Evolutionary conservation across 1,140 invertebrate genomes (phyloP).

Genomic region (Zophobas morio): DNA sequence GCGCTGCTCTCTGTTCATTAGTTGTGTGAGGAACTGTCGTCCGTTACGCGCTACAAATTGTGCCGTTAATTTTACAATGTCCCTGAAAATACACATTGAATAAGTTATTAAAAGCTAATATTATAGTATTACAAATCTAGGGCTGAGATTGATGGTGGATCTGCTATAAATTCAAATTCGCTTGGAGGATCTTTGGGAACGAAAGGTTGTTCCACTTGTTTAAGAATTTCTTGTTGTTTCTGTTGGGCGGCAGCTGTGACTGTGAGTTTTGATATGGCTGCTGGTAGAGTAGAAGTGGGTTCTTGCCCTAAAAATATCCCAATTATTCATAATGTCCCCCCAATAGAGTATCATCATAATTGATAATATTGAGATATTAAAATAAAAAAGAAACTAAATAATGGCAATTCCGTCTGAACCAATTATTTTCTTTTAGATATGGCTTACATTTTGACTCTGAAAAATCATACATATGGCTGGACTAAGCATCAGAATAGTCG

Average conservation of each 20-base stretch:
- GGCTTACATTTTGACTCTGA: background rate
- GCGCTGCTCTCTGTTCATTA: slow-evolving; percentile 98
- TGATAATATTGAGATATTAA: too few relatives aligned
- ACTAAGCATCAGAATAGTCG: slow-evolving; percentile 53
- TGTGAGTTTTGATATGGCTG: slow-evolving; percentile 69
- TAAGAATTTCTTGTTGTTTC: slow-evolving; percentile 90
- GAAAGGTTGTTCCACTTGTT: slow-evolving; percentile 90
- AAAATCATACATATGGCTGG: background rate
- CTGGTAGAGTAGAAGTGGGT: slow-evolving; percentile 63
- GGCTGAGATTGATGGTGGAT: slow-evolving; percentile 99
- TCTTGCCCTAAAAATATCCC: slow-evolving; percentile 66
- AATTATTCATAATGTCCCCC: slow-evolving; percentile 1
- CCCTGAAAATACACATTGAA: slow-evolving; percentile 74
- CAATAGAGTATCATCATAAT: too few relatives aligned
- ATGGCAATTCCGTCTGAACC: too few relatives aligned
- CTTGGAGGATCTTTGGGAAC: slow-evolving; percentile 95
- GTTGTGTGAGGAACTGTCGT: slow-evolving; percentile 95
- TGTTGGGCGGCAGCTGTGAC: slow-evolving; percentile 83
- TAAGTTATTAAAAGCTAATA: slow-evolving; percentile 47
- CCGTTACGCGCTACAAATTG: slow-evolving; percentile 99
- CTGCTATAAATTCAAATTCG: slow-evolving; percentile 98
- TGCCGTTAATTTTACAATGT: slow-evolving; percentile 98
- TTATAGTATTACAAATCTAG: slow-evolving; percentile 85
- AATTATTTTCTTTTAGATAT: background rate
- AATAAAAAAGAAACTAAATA: too few relatives aligned